A percentile compares a stretch with the other conserved stretches of the same genome.
phyloP scores from a whole-genome alignment of 2,113 vertebrate species.

The Pygoscelis antarcticus region DNA sequence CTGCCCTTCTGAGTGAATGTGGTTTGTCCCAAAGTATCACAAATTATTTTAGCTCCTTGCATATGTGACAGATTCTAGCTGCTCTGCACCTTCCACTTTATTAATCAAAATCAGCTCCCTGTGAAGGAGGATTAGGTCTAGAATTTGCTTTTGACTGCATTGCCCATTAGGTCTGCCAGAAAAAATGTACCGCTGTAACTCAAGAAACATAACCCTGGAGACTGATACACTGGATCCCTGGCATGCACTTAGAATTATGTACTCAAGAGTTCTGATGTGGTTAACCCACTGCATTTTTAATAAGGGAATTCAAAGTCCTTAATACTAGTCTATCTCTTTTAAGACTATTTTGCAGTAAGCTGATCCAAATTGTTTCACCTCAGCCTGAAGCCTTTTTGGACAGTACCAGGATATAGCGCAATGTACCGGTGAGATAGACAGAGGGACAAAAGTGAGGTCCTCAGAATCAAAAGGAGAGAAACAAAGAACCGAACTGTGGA shows the following conservation, averaged over 20 bases:
- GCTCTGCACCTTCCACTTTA: not conserved
- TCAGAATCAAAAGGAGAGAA: not conserved
- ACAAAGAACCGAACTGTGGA: not conserved
- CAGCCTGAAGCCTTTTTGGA: not conserved
- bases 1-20: not conserved
- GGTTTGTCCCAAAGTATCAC: not conserved
- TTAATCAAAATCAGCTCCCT: not conserved
- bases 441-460: not conserved
- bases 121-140: not conserved
- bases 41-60: not conserved
- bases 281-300: not conserved
- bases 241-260: not conserved
- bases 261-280: not conserved
- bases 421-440: not conserved
- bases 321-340: not conserved
- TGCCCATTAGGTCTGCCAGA: not conserved
- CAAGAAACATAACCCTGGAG: not conserved
- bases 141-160: not conserved
- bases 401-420: not conserved
- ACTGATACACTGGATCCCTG: not conserved
- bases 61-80: not conserved
- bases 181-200: not conserved
- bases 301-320: not conserved
- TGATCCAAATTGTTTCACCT: not conserved
- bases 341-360: not conserved